These are phyloP conservation scores for Morone saxatilis DNA, from an alignment of 2,113 vertebrate species.

Conservation along the genomic window DNA sequence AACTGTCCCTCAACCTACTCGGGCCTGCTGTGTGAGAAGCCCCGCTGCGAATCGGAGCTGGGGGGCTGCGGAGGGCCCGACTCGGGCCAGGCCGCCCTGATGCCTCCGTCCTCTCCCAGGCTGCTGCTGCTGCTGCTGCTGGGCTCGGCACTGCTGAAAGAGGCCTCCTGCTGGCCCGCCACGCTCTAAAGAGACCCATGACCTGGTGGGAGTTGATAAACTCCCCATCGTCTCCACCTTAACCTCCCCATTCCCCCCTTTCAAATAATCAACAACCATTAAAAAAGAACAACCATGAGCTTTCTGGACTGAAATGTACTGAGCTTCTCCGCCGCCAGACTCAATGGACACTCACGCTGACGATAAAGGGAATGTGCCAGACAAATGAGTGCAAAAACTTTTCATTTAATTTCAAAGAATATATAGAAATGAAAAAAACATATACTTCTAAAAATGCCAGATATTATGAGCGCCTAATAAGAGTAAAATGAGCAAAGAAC, in stretches of 20 bases:
- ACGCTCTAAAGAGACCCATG: constrained; percentile 71
- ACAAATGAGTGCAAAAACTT: constrained; percentile 71
- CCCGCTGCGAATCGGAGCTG: constrained; percentile 87
- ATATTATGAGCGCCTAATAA: constrained; percentile 78
- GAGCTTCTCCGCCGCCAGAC: constrained; percentile 73
- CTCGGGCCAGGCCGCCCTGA: constrained; percentile 72
- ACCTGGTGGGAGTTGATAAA: constrained; percentile 52
- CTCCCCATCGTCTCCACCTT: constrained; percentile 39
- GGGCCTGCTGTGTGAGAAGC: constrained; percentile 94
- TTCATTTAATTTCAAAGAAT: constrained; percentile 78
- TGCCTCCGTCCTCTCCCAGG: constrained; percentile 35
- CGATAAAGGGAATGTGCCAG: constrained; percentile 74
- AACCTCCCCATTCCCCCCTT: constrained; percentile 31
- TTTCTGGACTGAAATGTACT: constrained; percentile 71
- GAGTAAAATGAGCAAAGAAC: constrained; percentile 77
- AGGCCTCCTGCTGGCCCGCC: constrained; percentile 61
- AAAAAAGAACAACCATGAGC: constrained; percentile 71
- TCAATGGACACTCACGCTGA: constrained; percentile 73
- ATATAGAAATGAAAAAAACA: constrained; percentile 71
- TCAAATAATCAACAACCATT: constrained; percentile 70
- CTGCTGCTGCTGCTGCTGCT: constrained; percentile 77
- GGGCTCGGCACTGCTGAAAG: constrained; percentile 76
- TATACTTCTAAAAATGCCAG: constrained; percentile 75
- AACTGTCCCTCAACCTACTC: constrained; percentile 89
- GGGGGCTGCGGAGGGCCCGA: constrained; percentile 85